Percentiles rank a stretch among this genome's conserved stretches.
phyloP scores from a whole-genome alignment of 2,113 vertebrate species.

The Myxocyprinus asiaticus region DNA sequence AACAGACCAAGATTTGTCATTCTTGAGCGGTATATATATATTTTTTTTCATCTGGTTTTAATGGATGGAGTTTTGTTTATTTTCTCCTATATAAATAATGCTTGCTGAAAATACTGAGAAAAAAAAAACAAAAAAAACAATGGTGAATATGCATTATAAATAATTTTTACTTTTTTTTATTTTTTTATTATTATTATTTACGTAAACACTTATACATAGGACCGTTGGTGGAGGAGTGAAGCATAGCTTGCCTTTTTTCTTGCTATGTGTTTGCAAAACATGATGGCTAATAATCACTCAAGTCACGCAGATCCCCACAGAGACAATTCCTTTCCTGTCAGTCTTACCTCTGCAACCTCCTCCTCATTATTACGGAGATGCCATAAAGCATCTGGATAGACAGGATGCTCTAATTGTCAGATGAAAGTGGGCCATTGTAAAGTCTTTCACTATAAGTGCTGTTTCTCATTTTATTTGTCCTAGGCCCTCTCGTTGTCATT shows the following conservation, averaged over 20 bases:
- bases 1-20: conserved; percentile 32
- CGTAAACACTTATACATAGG: conserved; percentile 2
- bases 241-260: no score
- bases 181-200: conserved; percentile 14
- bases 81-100: conserved; percentile 3
- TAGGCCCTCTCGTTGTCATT: no score
- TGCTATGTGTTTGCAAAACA: no score
- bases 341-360: conserved; percentile 25
- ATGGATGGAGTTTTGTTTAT: neutral
- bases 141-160: no score
- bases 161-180: conserved; percentile 47
- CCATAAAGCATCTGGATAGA: conserved; percentile 35
- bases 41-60: conserved; percentile 46
- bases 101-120: neutral
- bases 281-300: conserved; percentile 37
- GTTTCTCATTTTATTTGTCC: no score
- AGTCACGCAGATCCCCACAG: conserved; percentile 50
- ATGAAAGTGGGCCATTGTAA: neutral
- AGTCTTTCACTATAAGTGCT: no score
- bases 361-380: conserved; percentile 33
- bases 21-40: conserved; percentile 40
- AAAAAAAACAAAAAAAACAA: no score
- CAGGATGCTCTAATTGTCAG: conserved; percentile 48
- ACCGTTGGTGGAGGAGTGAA: no score
- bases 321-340: conserved; percentile 14